Conservation (phyloP, 2,888 invertebrate genomes). For the Masnerella sp. region DNA sequence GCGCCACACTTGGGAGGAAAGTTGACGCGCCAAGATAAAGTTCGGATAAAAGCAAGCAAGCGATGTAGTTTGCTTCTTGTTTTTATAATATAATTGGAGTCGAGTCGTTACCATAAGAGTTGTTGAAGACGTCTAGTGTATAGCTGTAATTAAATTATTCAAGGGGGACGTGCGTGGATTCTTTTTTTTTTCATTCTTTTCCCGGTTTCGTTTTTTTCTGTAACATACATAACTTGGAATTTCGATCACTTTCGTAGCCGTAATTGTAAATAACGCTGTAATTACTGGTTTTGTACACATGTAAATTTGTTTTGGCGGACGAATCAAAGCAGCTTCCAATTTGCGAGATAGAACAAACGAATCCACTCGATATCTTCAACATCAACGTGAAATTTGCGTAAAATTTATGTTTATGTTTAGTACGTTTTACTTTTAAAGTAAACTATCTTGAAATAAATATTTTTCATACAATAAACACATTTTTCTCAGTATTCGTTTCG, state of each 20-base stretch:
- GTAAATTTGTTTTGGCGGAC: conserved; percentile 36
- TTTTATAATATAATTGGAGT: conserved; percentile 46
- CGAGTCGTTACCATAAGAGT: conserved; percentile 41
- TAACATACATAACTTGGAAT: conserved; percentile 4
- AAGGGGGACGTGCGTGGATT: conserved; percentile 12
- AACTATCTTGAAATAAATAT: no score
- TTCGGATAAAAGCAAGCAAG: conserved; percentile 42
- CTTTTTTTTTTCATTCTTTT: conserved; percentile 11
- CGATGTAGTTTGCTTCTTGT: conserved; percentile 32
- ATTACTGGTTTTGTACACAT: conserved; percentile 43
- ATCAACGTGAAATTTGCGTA: conserved; percentile 1
- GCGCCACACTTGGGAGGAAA: conserved; percentile 36
- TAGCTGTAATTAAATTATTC: conserved; percentile 46
- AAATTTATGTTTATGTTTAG: no score
- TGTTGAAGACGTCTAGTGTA: conserved; percentile 57
- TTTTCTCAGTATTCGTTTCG: no score
- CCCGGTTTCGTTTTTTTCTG: conserved; percentile 9
- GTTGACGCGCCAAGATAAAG: conserved; percentile 33
- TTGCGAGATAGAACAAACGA: conserved; percentile 9
- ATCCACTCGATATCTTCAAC: conserved; percentile 46
- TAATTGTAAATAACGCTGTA: conserved; percentile 48
- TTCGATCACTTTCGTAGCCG: background rate
- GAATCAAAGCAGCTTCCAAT: conserved; percentile 42
- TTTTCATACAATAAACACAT: no score
- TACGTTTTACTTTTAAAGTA: no score